Percentiles rank a stretch among this genome's conserved stretches.
These are phyloP conservation scores for Xanthorhoe designata DNA, from an alignment of 2,888 invertebrate genomes.

Conservation along the genomic window DNA sequence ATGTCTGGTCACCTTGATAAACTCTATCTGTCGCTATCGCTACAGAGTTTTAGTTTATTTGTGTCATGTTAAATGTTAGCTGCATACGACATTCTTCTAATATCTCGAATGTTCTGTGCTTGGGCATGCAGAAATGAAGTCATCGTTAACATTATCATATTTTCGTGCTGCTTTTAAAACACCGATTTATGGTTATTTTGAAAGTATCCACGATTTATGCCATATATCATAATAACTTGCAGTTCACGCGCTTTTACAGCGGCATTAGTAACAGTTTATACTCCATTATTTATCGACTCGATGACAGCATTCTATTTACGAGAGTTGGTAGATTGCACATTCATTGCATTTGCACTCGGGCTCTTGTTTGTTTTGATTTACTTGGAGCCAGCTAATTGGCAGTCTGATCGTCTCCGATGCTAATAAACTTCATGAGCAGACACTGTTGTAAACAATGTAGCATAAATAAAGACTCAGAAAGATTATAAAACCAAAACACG, in stretches of 20 bases:
- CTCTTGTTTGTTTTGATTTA: constrained; percentile 39
- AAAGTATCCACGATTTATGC: constrained; percentile 66
- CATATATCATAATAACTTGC: constrained; percentile 75
- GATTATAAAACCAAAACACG: constrained; percentile 19
- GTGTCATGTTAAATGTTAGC: constrained; percentile 62
- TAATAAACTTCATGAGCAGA: constrained; percentile 27
- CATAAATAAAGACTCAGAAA: constrained; percentile 13
- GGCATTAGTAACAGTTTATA: constrained; percentile 77
- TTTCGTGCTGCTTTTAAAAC: constrained; percentile 63
- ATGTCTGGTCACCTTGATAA: constrained; percentile 82
- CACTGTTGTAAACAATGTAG: constrained; percentile 17
- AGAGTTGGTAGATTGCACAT: constrained; percentile 24
- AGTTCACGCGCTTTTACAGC: constrained; percentile 72
- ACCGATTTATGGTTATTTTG: constrained; percentile 42
- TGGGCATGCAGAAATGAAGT: constrained; percentile 85
- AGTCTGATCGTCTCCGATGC: constrained; percentile 27
- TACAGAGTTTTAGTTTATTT: constrained; percentile 63
- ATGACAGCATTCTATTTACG: constrained; percentile 34
- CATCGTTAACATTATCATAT: constrained; percentile 63
- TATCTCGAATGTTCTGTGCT: constrained; percentile 75
- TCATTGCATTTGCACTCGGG: constrained; percentile 13
- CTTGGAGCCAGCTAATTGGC: constrained; percentile 31
- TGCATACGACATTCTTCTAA: constrained; percentile 70
- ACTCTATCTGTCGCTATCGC: constrained; percentile 65
- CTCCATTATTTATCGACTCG: constrained; percentile 45